Evolutionary conservation across 2,888 invertebrate species (phyloP), one percentile per base, ranked within the genome.

Genomic region (Plagodis pulveraria): DNA sequence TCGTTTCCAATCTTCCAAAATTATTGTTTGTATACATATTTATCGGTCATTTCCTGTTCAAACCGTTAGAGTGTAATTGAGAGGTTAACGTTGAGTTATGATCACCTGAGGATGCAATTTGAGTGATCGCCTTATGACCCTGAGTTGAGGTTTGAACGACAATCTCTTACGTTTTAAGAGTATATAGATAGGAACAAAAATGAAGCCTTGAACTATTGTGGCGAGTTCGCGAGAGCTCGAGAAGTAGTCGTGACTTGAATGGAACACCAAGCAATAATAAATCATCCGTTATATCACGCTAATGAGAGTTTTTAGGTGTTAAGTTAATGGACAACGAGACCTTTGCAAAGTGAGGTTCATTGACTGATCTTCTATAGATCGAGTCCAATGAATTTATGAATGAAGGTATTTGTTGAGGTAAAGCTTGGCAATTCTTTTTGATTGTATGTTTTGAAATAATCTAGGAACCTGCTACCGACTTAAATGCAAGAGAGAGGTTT

Each of bases 21-120:
- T 58, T 51, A 59, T 63, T 53, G 56, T 57, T 62, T 61, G 61
- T 43, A 58, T 53, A 55, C 44, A 33, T 58, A 45, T 40, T 58
- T 12, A 67, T 62, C 38, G 22, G 32, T 22, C 11, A 63, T 67
- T 62, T 79, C 78, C 76, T 76, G 76, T 75, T 77, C 58, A 57
- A 59, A 70, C 75, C 84, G 80, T 87, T 85, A 87, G 85, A 85
- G 85, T 83, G 76, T 62, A 84, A 87, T 86, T 85, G 70, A 82
- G 70, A 73, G 74, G 74, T 77, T 81, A 71, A 71, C 70, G 71
- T 62, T 59, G 58, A 63, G 59, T 78, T 81, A 79, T 69, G 66
- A 74, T 69, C 56, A 70, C 60, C 69, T 64, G 63, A 62, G 66
- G 68, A 67, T 60, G 67, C 70, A 73, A 73, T 77, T 73, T 70